A percentile compares a stretch with the other conserved stretches of the same genome.
These are phyloP conservation scores for Pantherophis guttatus DNA, from an alignment of 2,113 vertebrate genomes.

Conservation along the genomic window DNA sequence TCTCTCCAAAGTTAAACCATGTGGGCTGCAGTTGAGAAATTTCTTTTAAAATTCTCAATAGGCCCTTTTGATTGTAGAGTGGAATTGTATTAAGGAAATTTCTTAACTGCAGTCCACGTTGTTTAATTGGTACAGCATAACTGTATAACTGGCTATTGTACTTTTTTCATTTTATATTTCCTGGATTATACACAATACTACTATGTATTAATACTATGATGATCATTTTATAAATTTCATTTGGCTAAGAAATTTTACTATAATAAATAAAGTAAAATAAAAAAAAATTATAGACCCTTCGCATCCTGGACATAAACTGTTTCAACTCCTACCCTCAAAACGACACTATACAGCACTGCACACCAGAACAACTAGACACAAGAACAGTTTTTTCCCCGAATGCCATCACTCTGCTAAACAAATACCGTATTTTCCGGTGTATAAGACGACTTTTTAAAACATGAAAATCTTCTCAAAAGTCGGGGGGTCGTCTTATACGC, in stretches of 20 bases:
- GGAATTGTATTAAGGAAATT: not conserved
- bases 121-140: not conserved
- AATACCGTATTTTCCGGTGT: no score
- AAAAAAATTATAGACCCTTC: no score
- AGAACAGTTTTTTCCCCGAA: no score
- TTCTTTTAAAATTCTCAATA: not conserved
- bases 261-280: not conserved
- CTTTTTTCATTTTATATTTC: not conserved
- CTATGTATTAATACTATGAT: not conserved
- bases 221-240: not conserved
- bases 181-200: not conserved
- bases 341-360: no score
- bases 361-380: no score
- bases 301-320: no score
- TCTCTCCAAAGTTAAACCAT: not conserved
- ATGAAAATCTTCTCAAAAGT: no score
- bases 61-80: not conserved
- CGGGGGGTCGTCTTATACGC: no score
- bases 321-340: no score
- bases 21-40: not conserved
- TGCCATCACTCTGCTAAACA: no score
- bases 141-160: not conserved
- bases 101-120: not conserved
- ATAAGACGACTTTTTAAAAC: no score
- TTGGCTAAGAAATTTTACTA: not conserved